Conservation (phyloP, 2,113 vertebrate species). For the Rhinoderma darwinii region DNA sequence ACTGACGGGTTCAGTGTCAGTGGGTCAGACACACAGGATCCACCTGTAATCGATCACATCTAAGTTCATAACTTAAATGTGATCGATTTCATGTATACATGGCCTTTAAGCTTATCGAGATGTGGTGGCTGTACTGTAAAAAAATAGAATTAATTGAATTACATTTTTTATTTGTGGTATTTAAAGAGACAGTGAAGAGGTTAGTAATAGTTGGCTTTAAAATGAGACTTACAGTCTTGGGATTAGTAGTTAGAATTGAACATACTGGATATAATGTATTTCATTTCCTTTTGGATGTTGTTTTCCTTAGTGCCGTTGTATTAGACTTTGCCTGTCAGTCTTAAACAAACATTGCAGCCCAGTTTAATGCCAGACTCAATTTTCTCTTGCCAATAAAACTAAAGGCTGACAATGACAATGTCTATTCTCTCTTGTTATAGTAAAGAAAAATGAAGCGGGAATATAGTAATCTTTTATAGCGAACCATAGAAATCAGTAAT, state of each 20-base stretch:
- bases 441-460: slow-evolving; percentile 43
- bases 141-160: too few species aligned
- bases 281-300: not conserved
- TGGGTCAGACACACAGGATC: too few species aligned
- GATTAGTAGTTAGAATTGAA: not conserved
- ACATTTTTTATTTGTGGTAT: too few species aligned
- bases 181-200: not conserved
- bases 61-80: too few species aligned
- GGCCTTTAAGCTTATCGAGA: too few species aligned
- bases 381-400: slow-evolving; percentile 24
- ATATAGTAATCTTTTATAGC: slow-evolving; percentile 50
- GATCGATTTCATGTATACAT: too few species aligned
- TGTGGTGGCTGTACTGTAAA: too few species aligned
- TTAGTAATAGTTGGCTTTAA: not conserved
- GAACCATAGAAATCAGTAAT: slow-evolving; percentile 48
- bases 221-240: not conserved
- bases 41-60: too few species aligned
- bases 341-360: slow-evolving; percentile 8
- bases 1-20: too few species aligned
- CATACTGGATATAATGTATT: not conserved
- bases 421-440: slow-evolving; percentile 42
- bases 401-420: slow-evolving; percentile 5
- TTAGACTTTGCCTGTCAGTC: slow-evolving; percentile 11
- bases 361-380: slow-evolving; percentile 14
- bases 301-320: not conserved